Percentiles rank a stretch among this genome's conserved stretches.
phyloP scores from a whole-genome alignment of 1,140 invertebrate genomes.

The Drosophila kanapiae region DNA sequence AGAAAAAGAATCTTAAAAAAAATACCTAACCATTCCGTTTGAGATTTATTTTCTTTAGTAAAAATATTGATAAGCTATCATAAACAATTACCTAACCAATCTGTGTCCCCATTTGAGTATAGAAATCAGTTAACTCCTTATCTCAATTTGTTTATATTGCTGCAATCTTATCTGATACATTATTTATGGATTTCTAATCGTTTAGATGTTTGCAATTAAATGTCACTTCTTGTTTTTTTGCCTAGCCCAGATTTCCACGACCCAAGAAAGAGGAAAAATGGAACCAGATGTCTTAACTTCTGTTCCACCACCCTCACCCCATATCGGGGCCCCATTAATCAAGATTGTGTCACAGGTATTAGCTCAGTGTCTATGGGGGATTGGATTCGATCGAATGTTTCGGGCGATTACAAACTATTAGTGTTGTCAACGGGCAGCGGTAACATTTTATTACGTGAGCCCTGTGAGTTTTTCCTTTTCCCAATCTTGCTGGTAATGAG shows the following conservation, averaged over 20 bases:
- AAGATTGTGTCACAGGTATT: slow-evolving; percentile 62
- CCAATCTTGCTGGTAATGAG: slow-evolving; percentile 11
- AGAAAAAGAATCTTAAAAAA: background rate
- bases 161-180: slow-evolving; percentile 20
- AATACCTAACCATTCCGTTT: background rate
- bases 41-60: background rate
- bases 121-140: background rate
- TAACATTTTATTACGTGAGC: slow-evolving; percentile 34
- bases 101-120: background rate
- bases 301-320: slow-evolving; percentile 13
- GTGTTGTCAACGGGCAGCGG: slow-evolving; percentile 32
- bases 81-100: background rate
- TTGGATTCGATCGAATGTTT: slow-evolving; percentile 19
- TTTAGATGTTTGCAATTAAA: slow-evolving; percentile 34
- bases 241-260: slow-evolving; percentile 13
- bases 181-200: slow-evolving; percentile 42
- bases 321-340: slow-evolving; percentile 53
- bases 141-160: background rate
- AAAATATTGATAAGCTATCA: background rate
- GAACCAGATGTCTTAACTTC: slow-evolving; percentile 14
- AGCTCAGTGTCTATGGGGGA: slow-evolving; percentile 43
- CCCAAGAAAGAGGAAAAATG: slow-evolving; percentile 11
- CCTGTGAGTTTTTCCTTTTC: background rate
- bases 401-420: slow-evolving; percentile 45
- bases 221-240: slow-evolving; percentile 23